These are phyloP conservation scores for Cryptophagus acutangulus DNA, from an alignment of 2,888 invertebrate species.

Conservation along the genomic window DNA sequence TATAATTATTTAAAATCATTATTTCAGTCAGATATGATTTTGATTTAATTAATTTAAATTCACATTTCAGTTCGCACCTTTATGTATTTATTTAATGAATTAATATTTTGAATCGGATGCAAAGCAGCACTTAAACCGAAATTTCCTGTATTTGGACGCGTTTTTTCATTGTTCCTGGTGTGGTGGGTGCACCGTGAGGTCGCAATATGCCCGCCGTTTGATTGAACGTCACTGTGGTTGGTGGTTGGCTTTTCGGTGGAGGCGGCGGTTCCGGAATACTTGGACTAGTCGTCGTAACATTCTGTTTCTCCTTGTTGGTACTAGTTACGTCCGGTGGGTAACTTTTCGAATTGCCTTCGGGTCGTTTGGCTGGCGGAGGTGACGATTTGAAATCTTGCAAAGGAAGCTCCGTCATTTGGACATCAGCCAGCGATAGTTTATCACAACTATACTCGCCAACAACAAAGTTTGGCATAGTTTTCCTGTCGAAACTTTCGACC, in stretches of 20 bases:
- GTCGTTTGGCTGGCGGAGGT: slow-evolving; percentile 52
- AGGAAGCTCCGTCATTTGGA: slow-evolving; percentile 60
- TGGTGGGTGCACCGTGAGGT: slow-evolving; percentile 57
- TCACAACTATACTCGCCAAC: slow-evolving; percentile 63
- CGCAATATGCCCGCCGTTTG: slow-evolving; percentile 60
- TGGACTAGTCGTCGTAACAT: slow-evolving; percentile 37
- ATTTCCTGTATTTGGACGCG: slow-evolving; percentile 91
- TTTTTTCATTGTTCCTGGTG: slow-evolving; percentile 77
- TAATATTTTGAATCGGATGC: slow-evolving; percentile 4
- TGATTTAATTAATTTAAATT: slow-evolving; percentile 23
- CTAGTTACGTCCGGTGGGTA: slow-evolving; percentile 49
- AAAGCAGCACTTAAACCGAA: slow-evolving; percentile 63
- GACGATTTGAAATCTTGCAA: slow-evolving; percentile 59
- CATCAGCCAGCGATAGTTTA: slow-evolving; percentile 57
- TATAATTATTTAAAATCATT: slow-evolving; percentile 3
- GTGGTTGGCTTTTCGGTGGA: slow-evolving; percentile 55
- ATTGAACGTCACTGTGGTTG: slow-evolving; percentile 36
- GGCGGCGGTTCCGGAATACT: slow-evolving; percentile 59
- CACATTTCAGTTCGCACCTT: slow-evolving; percentile 13
- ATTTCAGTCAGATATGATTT: slow-evolving; percentile 30
- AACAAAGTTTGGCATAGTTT: slow-evolving; percentile 50
- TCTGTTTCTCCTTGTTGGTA: slow-evolving; percentile 43
- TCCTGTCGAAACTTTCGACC: slow-evolving; percentile 55
- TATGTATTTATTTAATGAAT: no score
- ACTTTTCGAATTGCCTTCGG: slow-evolving; percentile 19